Evolutionary conservation across 2,888 invertebrate species (phyloP), one percentile per base, ranked within the genome.

Genomic region (Ceramica pisi): DNA sequence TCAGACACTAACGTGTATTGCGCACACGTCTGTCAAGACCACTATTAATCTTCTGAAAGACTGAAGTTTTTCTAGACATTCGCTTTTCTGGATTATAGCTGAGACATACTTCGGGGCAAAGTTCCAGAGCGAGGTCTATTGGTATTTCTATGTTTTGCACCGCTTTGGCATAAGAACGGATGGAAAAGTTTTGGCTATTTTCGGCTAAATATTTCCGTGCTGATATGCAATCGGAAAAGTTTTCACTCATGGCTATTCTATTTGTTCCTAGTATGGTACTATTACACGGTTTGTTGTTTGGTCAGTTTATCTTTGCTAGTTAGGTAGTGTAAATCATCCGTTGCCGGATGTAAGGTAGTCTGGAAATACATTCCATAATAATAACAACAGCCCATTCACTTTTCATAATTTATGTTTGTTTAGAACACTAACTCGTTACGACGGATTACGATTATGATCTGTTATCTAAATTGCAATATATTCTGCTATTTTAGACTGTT

Each of bases 21-120:
- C 89, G 89, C 89, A 90, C 88, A 88, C 89, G 91, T 94, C 93
- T 92, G 92, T 94, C 94, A 93, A 81, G 90, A 92, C 75, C 81
- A 91, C 92, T 92, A 94, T 94, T 94, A 93, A 94, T 94, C 93
- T 92, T 91, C 75, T 69, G 31, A 80, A 76, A 73, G 75, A 81
- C 71, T 73, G 67, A 61, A 69, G 70, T 76, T 82, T 83, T 83
- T 78, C 55, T 74, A 72, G 69, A 77, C 81, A 78, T 67, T 78
- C 69, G 76, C 77, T 83, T 88, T 78, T 82, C 75, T 72, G 71
- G 72, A 78, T 76, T 76, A 75, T 60, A 74, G 67, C 67, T 79
- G 76, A 79, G 72, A 77, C 67, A 79, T 10, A 53, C 38, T 50
- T 59, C 44, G 70, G 72, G 83, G 77, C 80, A 83, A 86, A 80